phyloP scores from a whole-genome alignment of 2,888 invertebrate species.

The Chelonus formosanus region DNA sequence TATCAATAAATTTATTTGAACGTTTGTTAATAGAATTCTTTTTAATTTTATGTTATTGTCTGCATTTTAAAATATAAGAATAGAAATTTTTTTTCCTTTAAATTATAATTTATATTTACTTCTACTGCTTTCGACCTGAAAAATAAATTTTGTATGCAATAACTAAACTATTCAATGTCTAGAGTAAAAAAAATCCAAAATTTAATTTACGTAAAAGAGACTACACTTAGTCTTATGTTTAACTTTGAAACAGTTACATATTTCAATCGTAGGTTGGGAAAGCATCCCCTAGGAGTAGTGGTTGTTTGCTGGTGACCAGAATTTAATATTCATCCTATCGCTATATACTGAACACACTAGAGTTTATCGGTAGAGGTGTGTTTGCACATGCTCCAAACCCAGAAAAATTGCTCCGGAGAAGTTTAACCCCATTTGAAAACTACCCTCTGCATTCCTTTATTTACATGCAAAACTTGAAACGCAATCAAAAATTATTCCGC shows the following conservation, averaged over 20 bases:
- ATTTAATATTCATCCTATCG: constrained; percentile 64
- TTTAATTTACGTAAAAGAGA: constrained; percentile 12
- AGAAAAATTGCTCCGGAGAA: constrained; percentile 23
- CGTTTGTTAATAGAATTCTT: no score
- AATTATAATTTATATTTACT: no score
- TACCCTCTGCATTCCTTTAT: constrained; percentile 7
- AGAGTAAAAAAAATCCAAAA: neutral
- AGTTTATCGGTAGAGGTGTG: constrained; percentile 32
- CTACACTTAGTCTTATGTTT: constrained; percentile 47
- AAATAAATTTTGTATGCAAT: no score
- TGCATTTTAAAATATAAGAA: no score
- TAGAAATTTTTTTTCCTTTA: no score
- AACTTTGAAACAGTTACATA: constrained; percentile 60
- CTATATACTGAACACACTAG: constrained; percentile 35
- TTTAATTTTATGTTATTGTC: no score
- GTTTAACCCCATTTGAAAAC: constrained; percentile 2
- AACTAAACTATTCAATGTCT: no score
- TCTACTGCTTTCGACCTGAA: no score
- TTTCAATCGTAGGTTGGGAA: constrained; percentile 55
- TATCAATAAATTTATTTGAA: no score
- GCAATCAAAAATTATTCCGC: constrained; percentile 20
- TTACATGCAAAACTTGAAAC: constrained; percentile 4
- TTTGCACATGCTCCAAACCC: constrained; percentile 30
- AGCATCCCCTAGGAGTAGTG: constrained; percentile 41
- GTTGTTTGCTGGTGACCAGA: constrained; percentile 62